Evolutionary conservation across 2,888 invertebrate species (phyloP), one percentile per base, ranked within the genome.

Genomic region (Cataglyphis rosenhaueri): DNA sequence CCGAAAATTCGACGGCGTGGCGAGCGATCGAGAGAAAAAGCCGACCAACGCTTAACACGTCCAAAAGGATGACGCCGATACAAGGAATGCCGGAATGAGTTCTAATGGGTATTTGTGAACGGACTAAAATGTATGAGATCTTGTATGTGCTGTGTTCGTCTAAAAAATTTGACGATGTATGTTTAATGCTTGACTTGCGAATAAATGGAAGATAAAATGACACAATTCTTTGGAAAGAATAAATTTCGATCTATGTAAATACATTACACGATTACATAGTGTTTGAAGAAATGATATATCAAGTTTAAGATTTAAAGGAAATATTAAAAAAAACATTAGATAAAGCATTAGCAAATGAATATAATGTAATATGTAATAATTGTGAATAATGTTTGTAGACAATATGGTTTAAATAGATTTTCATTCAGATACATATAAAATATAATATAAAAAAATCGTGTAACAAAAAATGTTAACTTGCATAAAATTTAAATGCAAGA

Each of bases 1-100:
- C 83, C 90, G 88, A 91, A 92, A 91, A 92, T 91, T 88, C 89
- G 85, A 88, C 90, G 85, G 86, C 89, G 88, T 85, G 87, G 85
- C 85, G 86, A 84, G 83, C 81, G 84, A 85, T 57, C 79, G 85
- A 65, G 70, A 81, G 89, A 91, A 89, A 88, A 87, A 91, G 83
- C 59, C 32, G 78, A 32, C 81, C 75, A 70, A 3, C 83, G 86
- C 84, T 87, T 89, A 87, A 89, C 88, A 86, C 86, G 81, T 81
- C 84, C 74, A 44, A 86, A 83, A 73, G 68, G 66, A 84, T 85
- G 79, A 71, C 55, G 59, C 32, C 75, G 62, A 66, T 59, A 25
- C 52, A 78, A 57, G 38, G 6, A n/a, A n/a, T n/a, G 18, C 57
- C 32, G 35, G 64, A 44, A n/a, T 18, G 55, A 82, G 78, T 79